Base-by-base conservation (phyloP, 1,140 invertebrate species). In the Pemphigus obesinymphae region DNA sequence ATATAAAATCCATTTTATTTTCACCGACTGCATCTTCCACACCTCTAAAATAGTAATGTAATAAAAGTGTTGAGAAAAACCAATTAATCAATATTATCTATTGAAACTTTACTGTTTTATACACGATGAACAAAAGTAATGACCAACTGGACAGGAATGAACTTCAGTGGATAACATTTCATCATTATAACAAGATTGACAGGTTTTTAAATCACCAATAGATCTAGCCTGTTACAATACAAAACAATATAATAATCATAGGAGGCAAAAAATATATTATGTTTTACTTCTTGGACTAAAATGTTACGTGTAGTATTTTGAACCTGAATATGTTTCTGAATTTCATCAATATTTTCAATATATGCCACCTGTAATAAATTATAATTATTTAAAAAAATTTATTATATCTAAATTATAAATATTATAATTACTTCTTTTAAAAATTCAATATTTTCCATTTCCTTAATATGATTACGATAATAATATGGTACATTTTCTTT, bases 341-440 rank as follows among this genome's bases (percentile, higher is more conserved):
- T 78, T 58, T 78, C 73, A 26, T 78, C 31, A 40, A 40, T 78
- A 58, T 78, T 50, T 13, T 78, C 73, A 55, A 78, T 11, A 8
- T 23, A 78, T 37, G 73, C 50, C 4, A 78, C 13, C 73, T 78
- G 58, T 10, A 37, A 58, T 26, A 37, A 78, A 58, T 26, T 40
- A n/a, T n/a, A n/a, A 55, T 78, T 29, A 40, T 11, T 20, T 58
- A 7, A 15, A 55, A 8, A 58, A 10, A 37, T 37, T 55, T 1
- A 2, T 26, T 26, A 20, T 40, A 29, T 3, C 10, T 34, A 20
- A 45, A 73, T 50, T 37, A n/a, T n/a, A n/a, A 76, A 37, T 26
- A 4, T 20, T 40, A 26, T 55, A 55, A 2, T 58, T 78, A 78
- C 73, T 78, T 78, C 73, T 78, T 78, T 78, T 37, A 78, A 58